These are phyloP conservation scores for Pyrgilauda ruficollis DNA, from an alignment of 2,113 vertebrate species.

Conservation along the genomic window DNA sequence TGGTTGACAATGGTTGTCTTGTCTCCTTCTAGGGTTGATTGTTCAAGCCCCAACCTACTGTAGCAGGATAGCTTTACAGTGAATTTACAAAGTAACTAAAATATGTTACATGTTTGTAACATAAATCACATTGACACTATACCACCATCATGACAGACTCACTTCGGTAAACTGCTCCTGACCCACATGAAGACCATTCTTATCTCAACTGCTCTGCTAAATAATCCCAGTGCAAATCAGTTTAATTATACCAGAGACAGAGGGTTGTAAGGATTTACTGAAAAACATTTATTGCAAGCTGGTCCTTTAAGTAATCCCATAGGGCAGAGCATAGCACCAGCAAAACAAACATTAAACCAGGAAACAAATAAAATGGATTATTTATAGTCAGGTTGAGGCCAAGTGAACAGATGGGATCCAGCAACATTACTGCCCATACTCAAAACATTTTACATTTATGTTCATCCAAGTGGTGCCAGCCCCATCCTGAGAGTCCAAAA, in stretches of 20 bases:
- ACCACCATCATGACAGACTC: accelerated
- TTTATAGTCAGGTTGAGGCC: neutral
- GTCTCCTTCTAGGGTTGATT: neutral
- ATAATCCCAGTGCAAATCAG: neutral
- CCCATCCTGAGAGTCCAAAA: neutral
- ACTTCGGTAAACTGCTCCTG: neutral
- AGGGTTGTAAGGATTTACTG: neutral
- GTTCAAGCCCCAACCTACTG: neutral
- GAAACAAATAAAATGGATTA: constrained; percentile 22
- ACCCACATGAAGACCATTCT: neutral
- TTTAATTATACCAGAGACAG: neutral
- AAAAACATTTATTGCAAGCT: neutral
- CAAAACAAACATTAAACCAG: constrained; percentile 13
- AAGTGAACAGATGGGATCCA: constrained; percentile 24
- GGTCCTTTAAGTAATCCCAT: constrained; percentile 1
- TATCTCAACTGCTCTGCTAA: neutral
- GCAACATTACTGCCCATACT: neutral
- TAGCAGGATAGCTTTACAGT: neutral
- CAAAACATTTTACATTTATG: neutral
- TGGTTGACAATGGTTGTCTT: neutral
- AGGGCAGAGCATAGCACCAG: neutral
- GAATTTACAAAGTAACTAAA: neutral
- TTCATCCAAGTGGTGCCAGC: neutral
- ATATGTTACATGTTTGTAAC: neutral
- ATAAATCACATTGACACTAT: neutral